Conservation (phyloP, 2,797 vertebrate species). For the Coluber constrictor region DNA sequence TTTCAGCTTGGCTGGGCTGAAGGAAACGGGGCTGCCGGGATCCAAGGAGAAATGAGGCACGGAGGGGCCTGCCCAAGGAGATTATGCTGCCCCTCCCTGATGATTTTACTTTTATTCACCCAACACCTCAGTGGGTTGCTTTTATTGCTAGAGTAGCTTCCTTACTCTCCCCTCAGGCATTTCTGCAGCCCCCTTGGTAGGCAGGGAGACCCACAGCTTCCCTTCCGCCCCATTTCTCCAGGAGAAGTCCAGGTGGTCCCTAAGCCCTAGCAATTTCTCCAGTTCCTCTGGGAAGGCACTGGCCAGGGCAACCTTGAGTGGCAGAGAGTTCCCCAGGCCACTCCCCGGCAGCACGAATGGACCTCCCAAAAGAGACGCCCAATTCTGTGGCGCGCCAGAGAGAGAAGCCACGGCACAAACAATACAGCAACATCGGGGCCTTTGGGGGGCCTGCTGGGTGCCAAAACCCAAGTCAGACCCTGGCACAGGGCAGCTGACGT, state of each 20-base stretch:
- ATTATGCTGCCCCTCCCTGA: background rate
- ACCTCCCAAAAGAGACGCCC: background rate
- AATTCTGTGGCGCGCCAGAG: background rate
- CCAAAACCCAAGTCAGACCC: background rate
- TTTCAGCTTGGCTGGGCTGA: too few relatives aligned
- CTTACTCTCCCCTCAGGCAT: background rate
- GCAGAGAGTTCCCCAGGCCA: background rate
- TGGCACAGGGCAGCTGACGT: background rate
- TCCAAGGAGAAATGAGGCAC: background rate
- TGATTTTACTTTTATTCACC: background rate
- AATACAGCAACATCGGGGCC: background rate
- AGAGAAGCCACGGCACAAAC: background rate
- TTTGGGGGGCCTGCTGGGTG: too few relatives aligned
- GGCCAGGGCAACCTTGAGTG: background rate
- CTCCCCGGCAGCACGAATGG: too few relatives aligned
- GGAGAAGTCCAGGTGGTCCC: background rate
- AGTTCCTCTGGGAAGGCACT: background rate
- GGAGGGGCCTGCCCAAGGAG: background rate
- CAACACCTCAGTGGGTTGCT: background rate
- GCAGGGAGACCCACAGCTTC: background rate
- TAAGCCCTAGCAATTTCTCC: background rate
- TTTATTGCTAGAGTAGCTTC: background rate
- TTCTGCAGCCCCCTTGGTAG: background rate
- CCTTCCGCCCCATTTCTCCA: background rate
- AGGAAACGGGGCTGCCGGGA: background rate